These are phyloP conservation scores for Caenorhabditis doughertyi DNA, from an alignment of 2,888 invertebrate species.

Conservation along the genomic window DNA sequence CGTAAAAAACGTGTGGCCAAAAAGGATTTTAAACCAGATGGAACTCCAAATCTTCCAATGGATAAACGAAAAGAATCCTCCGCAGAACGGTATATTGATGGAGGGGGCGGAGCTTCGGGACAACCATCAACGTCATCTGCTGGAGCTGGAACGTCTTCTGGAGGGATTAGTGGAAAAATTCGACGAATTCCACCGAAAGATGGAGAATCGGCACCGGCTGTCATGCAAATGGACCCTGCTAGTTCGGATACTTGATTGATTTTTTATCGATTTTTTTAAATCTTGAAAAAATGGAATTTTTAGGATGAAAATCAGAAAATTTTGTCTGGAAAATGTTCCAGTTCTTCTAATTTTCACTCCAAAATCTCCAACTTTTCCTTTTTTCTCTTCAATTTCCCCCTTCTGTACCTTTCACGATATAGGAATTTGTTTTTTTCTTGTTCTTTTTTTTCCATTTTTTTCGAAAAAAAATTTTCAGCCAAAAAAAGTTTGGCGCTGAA, in stretches of 20 bases:
- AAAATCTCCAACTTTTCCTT: background rate
- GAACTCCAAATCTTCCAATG: background rate
- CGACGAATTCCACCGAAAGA: slow-evolving; percentile 48
- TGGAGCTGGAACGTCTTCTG: background rate
- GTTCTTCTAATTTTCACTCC: background rate
- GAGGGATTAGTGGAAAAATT: background rate
- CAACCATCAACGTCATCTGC: slow-evolving; percentile 46
- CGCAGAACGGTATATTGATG: slow-evolving; percentile 34
- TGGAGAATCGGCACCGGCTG: slow-evolving; percentile 52
- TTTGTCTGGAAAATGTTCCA: background rate
- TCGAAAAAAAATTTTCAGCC: background rate
- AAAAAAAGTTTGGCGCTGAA: too few relatives aligned
- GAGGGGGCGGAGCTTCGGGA: background rate
- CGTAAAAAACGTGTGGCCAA: slow-evolving; percentile 49
- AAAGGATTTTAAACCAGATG: slow-evolving; percentile 20
- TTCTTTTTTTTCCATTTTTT: background rate
- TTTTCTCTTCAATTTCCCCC: background rate
- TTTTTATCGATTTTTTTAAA: background rate
- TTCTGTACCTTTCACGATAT: background rate
- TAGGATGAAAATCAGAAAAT: background rate
- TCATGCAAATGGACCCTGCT: slow-evolving; percentile 46
- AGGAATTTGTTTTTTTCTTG: background rate
- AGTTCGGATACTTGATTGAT: slow-evolving; percentile 12
- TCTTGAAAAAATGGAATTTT: background rate
- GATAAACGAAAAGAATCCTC: slow-evolving; percentile 50